phyloP scores from a whole-genome alignment of 2,888 invertebrate genomes.

The Artemia sinica region DNA sequence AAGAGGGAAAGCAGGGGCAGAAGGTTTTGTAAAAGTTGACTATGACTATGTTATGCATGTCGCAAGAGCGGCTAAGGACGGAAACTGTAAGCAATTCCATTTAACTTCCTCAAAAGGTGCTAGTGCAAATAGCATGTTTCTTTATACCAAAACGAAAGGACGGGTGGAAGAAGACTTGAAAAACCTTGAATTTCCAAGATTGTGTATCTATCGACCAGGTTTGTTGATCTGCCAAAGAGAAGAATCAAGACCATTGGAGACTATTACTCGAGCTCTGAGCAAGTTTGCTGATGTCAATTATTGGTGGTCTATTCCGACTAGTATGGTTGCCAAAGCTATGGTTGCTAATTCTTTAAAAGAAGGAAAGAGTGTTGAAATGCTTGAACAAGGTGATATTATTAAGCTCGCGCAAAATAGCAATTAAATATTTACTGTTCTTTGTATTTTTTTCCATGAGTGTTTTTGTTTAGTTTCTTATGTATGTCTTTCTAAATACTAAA shows the following conservation, averaged over 20 bases:
- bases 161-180: conserved; percentile 27
- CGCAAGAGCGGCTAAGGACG: conserved; percentile 34
- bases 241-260: conserved; percentile 26
- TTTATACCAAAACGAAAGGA: conserved; percentile 36
- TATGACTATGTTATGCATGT: conserved; percentile 36
- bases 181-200: conserved; percentile 26
- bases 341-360: conserved; percentile 26
- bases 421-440: background rate
- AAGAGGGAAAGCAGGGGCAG: conserved; percentile 34
- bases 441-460: too few species aligned
- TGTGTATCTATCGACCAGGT: conserved; percentile 28
- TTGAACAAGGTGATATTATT: conserved; percentile 23
- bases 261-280: conserved; percentile 24
- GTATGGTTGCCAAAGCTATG: conserved; percentile 28
- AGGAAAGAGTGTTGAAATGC: conserved; percentile 22
- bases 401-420: conserved; percentile 21
- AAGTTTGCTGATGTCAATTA: conserved; percentile 25
- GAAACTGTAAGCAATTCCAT: conserved; percentile 34
- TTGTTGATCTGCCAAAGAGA: conserved; percentile 27
- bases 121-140: conserved; percentile 33
- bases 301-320: conserved; percentile 26
- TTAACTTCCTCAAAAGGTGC: conserved; percentile 35
- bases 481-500: too few species aligned
- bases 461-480: too few species aligned
- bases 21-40: conserved; percentile 35